A percentile compares a stretch with the other conserved stretches of the same genome.
Evolutionary conservation across 2,888 invertebrate genomes (phyloP).

Genomic region (Bibio marci): DNA sequence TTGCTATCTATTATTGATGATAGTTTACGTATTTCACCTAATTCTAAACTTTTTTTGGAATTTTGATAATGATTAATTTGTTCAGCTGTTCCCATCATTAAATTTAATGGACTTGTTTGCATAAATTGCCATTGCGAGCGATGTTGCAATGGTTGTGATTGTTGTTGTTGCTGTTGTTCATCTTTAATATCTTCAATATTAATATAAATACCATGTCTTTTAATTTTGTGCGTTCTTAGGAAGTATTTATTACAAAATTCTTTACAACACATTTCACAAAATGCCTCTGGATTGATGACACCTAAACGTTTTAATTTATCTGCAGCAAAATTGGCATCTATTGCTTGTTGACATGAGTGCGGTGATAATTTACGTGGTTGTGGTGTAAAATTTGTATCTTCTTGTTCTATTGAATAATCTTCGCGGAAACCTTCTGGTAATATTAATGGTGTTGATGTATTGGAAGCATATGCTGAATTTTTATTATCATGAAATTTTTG

Average conservation of each 20-base stretch:
- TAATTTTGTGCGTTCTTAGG: slow-evolving; percentile 78
- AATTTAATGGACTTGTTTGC: slow-evolving; percentile 61
- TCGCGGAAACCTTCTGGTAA: slow-evolving; percentile 30
- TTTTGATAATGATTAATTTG: slow-evolving; percentile 5
- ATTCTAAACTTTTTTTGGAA: slow-evolving; percentile 8
- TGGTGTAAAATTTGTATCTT: slow-evolving; percentile 29
- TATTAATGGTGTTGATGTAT: slow-evolving; percentile 14
- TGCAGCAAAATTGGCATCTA: slow-evolving; percentile 53
- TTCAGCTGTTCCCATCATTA: slow-evolving; percentile 37
- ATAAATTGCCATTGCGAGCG: slow-evolving; percentile 24
- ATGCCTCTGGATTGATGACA: slow-evolving; percentile 74
- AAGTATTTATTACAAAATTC: slow-evolving; percentile 91
- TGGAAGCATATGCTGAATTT: neutral
- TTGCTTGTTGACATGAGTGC: slow-evolving; percentile 42
- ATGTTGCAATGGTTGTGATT: neutral
- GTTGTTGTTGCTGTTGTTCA: slow-evolving; percentile 11
- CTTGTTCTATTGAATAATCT: slow-evolving; percentile 29
- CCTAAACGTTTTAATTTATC: slow-evolving; percentile 62
- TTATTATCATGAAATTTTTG: slow-evolving; percentile 6
- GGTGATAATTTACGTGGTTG: slow-evolving; percentile 40
- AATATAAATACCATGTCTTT: slow-evolving; percentile 71
- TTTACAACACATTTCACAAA: slow-evolving; percentile 83
- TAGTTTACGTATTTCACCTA: slow-evolving; percentile 4
- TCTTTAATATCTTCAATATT: slow-evolving; percentile 38
- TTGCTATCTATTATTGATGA: slow-evolving; percentile 10